A percentile compares a stretch with the other conserved stretches of the same genome.
Conservation (phyloP, 2,797 vertebrate genomes). For the Enteromius anoplus region DNA sequence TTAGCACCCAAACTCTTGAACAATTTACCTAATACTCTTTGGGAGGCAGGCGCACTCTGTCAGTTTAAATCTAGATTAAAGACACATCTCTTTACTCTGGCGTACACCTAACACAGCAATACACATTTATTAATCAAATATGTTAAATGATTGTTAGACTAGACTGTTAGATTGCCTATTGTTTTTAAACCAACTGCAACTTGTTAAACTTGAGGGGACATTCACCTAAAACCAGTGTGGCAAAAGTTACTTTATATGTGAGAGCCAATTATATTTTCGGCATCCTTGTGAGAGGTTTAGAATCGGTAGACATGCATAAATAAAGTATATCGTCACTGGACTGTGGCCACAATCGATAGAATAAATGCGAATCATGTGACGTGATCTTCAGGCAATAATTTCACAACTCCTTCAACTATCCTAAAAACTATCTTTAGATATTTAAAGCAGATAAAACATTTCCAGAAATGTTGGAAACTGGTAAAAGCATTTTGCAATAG, state of each 20-base stretch:
- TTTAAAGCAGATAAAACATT: not conserved
- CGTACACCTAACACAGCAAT: too few relatives aligned
- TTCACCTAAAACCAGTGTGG: constrained; percentile 6
- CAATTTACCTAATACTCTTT: too few relatives aligned
- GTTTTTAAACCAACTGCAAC: constrained; percentile 47
- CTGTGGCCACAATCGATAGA: not conserved
- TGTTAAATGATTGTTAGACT: too few relatives aligned
- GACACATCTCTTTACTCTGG: too few relatives aligned
- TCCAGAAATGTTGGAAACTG: not conserved
- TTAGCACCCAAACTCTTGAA: too few relatives aligned
- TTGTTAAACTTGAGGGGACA: constrained; percentile 5
- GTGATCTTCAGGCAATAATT: constrained; percentile 21
- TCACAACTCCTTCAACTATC: not conserved
- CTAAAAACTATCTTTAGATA: not conserved
- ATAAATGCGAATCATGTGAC: not conserved
- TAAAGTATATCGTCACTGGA: not conserved
- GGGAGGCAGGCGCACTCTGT: too few relatives aligned
- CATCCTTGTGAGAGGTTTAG: not conserved
- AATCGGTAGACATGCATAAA: not conserved
- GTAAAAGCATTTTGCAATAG: not conserved
- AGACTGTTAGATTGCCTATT: constrained; percentile 55
- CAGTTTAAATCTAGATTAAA: too few relatives aligned
- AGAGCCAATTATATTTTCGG: constrained; percentile 19
- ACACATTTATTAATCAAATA: too few relatives aligned
- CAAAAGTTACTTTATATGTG: constrained; percentile 7